A percentile compares a stretch with the other conserved stretches of the same genome.
phyloP scores from a whole-genome alignment of 2,113 vertebrate genomes.

The Pao palembangensis region DNA sequence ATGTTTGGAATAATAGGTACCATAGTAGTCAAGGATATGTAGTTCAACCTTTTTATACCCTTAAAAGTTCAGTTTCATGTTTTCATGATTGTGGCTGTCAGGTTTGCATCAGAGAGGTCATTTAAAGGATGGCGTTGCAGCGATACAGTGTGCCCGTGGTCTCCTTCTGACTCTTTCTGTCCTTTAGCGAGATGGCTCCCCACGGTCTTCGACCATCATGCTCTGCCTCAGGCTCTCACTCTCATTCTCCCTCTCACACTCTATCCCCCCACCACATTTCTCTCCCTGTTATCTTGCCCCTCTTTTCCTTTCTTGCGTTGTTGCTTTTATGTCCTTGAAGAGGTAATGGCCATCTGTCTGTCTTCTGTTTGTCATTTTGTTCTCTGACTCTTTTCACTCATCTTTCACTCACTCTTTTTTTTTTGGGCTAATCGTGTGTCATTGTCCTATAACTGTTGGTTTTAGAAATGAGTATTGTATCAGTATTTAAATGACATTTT shows the following conservation, averaged over 20 bases:
- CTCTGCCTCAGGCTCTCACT: slow-evolving; percentile 55
- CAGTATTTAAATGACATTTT: slow-evolving; percentile 21
- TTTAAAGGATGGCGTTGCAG: slow-evolving; percentile 45
- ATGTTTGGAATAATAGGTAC: too few species aligned
- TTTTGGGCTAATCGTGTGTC: not conserved
- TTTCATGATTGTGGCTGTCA: not conserved
- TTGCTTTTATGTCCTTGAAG: slow-evolving; percentile 54
- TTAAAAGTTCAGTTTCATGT: too few species aligned
- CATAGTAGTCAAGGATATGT: too few species aligned
- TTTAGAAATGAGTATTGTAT: slow-evolving; percentile 8
- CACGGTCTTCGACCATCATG: slow-evolving; percentile 55
- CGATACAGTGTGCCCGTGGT: slow-evolving; percentile 43
- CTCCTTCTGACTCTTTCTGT: slow-evolving; percentile 50
- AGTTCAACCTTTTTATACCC: too few species aligned
- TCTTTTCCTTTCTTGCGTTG: slow-evolving; percentile 34
- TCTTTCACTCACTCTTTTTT: not conserved
- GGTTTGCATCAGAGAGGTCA: slow-evolving; percentile 52
- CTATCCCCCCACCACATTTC: slow-evolving; percentile 34
- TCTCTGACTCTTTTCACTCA: slow-evolving; percentile 21
- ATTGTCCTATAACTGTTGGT: slow-evolving; percentile 1
- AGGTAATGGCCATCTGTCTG: slow-evolving; percentile 37
- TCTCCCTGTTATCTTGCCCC: slow-evolving; percentile 15
- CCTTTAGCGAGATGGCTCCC: slow-evolving; percentile 62
- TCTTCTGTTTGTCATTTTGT: slow-evolving; percentile 19
- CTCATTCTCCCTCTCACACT: slow-evolving; percentile 52